Percentiles rank a stretch among this genome's conserved stretches.
phyloP scores from a whole-genome alignment of 2,888 invertebrate genomes.

The Temnothorax ravouxi region DNA sequence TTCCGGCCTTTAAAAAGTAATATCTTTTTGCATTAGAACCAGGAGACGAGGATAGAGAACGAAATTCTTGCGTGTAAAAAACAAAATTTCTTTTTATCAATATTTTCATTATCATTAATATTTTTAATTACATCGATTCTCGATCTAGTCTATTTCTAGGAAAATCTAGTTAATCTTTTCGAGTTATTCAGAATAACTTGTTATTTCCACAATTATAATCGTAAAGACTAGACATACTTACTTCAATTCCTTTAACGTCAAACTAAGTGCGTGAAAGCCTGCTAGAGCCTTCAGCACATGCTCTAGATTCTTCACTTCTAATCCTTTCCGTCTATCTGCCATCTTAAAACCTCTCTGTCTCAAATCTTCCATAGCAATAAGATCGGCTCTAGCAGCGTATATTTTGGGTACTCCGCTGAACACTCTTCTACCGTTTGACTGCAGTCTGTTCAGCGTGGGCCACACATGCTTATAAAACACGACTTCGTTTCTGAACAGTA shows the following conservation, averaged over 20 bases:
- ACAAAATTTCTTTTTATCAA: not conserved
- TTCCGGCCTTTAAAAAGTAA: conserved; percentile 79
- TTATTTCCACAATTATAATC: not conserved
- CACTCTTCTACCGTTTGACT: conserved; percentile 81
- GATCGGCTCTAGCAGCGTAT: conserved; percentile 85
- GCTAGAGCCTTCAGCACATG: conserved; percentile 86
- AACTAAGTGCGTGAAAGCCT: conserved; percentile 87
- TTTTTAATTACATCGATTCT: conserved; percentile 12
- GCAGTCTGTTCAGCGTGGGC: conserved; percentile 89
- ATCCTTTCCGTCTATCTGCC: conserved; percentile 85
- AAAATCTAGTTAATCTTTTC: conserved; percentile 1
- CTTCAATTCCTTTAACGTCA: conserved; percentile 85
- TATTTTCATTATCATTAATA: not conserved
- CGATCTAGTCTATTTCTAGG: not conserved
- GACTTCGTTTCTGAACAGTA: conserved; percentile 91
- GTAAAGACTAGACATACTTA: conserved; percentile 59
- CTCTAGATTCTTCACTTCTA: conserved; percentile 84
- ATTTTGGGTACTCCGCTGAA: conserved; percentile 83
- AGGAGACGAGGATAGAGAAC: not conserved
- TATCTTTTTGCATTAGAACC: conserved; percentile 25
- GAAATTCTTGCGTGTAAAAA: not conserved
- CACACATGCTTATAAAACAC: conserved; percentile 91
- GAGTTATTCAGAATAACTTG: not conserved
- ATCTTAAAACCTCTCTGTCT: conserved; percentile 85
- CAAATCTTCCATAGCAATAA: conserved; percentile 87